These are phyloP conservation scores for Bursaphelenchus okinawaensis DNA, from an alignment of 2,888 invertebrate species.

Conservation along the genomic window DNA sequence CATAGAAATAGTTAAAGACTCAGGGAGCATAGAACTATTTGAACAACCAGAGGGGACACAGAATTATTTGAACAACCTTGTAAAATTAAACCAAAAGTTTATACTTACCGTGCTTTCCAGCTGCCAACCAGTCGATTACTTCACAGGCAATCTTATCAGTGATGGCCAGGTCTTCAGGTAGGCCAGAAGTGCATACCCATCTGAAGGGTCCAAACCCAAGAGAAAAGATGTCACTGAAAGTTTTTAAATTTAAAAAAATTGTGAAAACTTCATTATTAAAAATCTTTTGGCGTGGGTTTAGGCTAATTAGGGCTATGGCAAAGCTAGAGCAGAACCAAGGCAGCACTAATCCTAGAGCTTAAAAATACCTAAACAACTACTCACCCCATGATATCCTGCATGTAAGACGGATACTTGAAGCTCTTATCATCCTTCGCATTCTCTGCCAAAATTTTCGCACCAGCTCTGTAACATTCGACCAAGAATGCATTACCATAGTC, in stretches of 20 bases:
- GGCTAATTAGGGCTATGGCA: no score
- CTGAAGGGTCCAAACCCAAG: constrained; percentile 68
- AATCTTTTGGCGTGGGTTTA: no score
- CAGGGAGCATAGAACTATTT: no score
- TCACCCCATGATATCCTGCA: constrained; percentile 67
- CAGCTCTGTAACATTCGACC: constrained; percentile 65
- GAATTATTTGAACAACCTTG: no score
- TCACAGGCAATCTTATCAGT: constrained; percentile 64
- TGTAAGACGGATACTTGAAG: constrained; percentile 66
- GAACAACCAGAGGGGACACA: no score
- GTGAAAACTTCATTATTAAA: no score
- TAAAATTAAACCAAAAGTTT: no score
- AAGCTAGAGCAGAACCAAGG: no score
- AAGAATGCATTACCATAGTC: constrained; percentile 68
- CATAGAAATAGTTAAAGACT: no score
- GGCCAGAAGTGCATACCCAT: constrained; percentile 66
- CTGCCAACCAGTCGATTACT: constrained; percentile 60
- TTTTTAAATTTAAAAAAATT: no score
- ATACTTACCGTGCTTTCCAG: constrained; percentile 33
- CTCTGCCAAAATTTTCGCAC: constrained; percentile 60
- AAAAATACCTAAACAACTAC: no score
- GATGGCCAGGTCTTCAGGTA: constrained; percentile 61
- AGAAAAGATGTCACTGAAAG: constrained; percentile 65
- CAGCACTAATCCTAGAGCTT: no score
- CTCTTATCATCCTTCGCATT: constrained; percentile 59